Evolutionary conservation across 1,140 invertebrate species (phyloP).

Genomic region (Dolichoris vasculosae): DNA sequence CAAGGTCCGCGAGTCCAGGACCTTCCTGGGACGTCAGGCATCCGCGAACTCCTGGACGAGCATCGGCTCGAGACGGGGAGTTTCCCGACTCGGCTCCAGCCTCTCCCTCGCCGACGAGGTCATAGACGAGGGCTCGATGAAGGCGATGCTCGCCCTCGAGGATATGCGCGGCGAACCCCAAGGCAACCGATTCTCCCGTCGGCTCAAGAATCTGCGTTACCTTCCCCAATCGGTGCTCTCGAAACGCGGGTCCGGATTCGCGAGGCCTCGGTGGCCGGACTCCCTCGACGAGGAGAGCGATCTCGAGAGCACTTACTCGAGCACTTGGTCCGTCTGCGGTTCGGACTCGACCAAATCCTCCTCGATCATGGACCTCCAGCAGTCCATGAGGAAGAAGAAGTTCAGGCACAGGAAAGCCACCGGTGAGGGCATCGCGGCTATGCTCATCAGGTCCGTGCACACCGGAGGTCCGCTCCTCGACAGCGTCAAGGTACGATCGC

Average conservation of each 20-base stretch:
- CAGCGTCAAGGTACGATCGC: conserved; percentile 68
- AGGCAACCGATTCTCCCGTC: conserved; percentile 72
- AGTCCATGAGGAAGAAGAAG: conserved; percentile 67
- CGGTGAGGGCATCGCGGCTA: conserved; percentile 78
- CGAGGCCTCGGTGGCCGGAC: conserved; percentile 69
- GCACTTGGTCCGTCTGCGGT: conserved; percentile 60
- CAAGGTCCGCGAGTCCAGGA: conserved; percentile 54
- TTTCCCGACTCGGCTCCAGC: conserved; percentile 52
- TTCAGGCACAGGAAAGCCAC: conserved; percentile 75
- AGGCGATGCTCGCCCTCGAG: conserved; percentile 75
- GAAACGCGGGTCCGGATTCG: conserved; percentile 69
- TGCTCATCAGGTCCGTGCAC: conserved; percentile 79
- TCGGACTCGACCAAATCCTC: conserved; percentile 58
- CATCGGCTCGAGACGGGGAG: background rate
- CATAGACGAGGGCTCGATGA: conserved; percentile 68
- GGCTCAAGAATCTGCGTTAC: conserved; percentile 75
- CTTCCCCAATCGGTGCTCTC: conserved; percentile 76
- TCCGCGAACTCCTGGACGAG: conserved; percentile 54
- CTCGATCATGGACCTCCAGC: conserved; percentile 55
- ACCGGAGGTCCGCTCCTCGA: conserved; percentile 75
- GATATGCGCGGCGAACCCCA: conserved; percentile 74
- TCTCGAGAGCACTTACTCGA: conserved; percentile 59
- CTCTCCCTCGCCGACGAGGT: conserved; percentile 62
- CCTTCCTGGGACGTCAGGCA: conserved; percentile 45
- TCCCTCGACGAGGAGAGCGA: conserved; percentile 68